phyloP scores from a whole-genome alignment of 2,888 invertebrate genomes.

The Eupithecia inturbata region DNA sequence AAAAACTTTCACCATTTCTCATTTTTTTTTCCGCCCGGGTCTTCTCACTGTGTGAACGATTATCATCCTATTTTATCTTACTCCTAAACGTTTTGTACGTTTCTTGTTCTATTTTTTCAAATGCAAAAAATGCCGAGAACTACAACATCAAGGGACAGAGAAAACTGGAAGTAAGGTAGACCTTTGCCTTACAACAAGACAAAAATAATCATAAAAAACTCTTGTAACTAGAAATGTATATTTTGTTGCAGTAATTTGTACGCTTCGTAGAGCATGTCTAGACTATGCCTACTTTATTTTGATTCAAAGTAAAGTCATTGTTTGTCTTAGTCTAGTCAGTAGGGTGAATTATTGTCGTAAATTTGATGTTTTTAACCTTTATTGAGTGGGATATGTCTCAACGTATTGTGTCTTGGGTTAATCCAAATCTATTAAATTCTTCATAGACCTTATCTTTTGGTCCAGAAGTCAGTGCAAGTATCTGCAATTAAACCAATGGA shows the following conservation, averaged over 20 bases:
- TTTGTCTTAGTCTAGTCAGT: neutral
- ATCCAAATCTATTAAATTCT: neutral
- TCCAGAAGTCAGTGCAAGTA: conserved; percentile 21
- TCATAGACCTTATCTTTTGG: neutral
- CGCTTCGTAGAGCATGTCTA: conserved; percentile 22
- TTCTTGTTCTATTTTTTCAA: conserved; percentile 48
- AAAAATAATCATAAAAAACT: conserved; percentile 29
- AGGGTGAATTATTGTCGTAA: neutral
- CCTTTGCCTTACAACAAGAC: neutral
- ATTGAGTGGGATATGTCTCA: neutral
- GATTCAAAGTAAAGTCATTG: conserved; percentile 1
- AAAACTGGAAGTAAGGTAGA: neutral
- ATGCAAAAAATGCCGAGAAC: conserved; percentile 42
- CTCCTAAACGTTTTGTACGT: conserved; percentile 57
- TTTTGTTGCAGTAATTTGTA: conserved; percentile 44
- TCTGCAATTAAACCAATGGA: conserved; percentile 41
- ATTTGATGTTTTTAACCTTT: neutral
- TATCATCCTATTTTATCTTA: conserved; percentile 69
- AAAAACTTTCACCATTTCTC: conserved; percentile 80
- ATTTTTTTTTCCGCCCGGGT: conserved; percentile 63
- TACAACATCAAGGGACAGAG: neutral
- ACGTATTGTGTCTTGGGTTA: neutral
- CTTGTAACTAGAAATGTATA: conserved; percentile 45
- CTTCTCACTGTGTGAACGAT: conserved; percentile 73
- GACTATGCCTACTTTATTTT: conserved; percentile 4